Base-by-base conservation (phyloP, 1,140 invertebrate species). In the Paraescarpia echinospica region DNA sequence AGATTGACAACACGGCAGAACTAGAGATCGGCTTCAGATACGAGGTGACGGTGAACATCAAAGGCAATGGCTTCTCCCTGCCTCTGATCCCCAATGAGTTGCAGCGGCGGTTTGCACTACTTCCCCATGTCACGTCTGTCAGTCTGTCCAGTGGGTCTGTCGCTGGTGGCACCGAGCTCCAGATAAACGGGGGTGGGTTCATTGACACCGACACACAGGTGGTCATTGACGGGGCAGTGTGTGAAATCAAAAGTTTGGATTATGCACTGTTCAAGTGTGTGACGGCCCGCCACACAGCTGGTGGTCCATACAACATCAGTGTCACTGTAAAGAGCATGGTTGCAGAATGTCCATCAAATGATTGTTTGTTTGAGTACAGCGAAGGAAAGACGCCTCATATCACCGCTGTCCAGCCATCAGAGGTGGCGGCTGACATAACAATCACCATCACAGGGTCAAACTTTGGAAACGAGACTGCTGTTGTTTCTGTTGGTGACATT, bases 361-460 rank as follows among this genome's bases (percentile, higher is more conserved):
- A 35, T n/a, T 90, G 89, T 35, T 22, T 90, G 2, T 90, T 90
- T 90, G 35, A 35, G 4, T 91, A 91, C 48, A 33, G 33, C 14
- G 91, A 34, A 33, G 48, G 34, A 22, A 31, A 27, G 33, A 91
- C 91, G 18, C 91, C 91, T 35, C 35, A 91, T 33, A 33, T 91
- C 34, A 91, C 41, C n/a, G 2, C 35, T 14, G 91, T 91, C 33
- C 33, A 34, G 18, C 91, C 91, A 35, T 18, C 89, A 90, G 33
- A 34, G 34, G 89, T 90, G 33, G 34, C 91, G 1, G 91, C 12
- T 41, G 14, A 18, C 34, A 91, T 34, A 34, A 91, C 91, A 41
- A 5, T 91, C 34, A 91, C 91, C 48, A 91, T 91, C 41, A 91
- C 91, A 35, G 91, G 91, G 48, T 34, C 91, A 91, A 59, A 59